phyloP scores from a whole-genome alignment of 2,888 invertebrate genomes.

The Drosophila longiperda region DNA sequence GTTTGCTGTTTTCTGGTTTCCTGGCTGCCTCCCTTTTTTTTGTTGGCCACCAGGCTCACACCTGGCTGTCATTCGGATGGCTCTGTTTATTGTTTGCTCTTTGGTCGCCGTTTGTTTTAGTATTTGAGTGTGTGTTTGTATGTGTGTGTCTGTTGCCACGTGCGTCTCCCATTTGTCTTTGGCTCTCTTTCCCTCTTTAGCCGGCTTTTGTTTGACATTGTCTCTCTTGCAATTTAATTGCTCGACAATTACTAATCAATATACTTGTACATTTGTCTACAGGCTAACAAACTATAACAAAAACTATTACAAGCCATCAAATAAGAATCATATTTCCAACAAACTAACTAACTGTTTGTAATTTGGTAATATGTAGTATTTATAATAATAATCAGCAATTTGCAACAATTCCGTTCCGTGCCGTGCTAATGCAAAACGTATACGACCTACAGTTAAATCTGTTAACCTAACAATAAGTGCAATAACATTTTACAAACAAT shows the following conservation, averaged over 20 bases:
- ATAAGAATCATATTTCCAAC: slow-evolving; percentile 3
- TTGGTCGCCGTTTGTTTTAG: slow-evolving; percentile 54
- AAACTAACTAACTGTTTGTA: slow-evolving; percentile 20
- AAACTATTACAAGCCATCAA: slow-evolving; percentile 4
- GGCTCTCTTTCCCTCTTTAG: slow-evolving; percentile 22
- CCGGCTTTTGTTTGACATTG: slow-evolving; percentile 37
- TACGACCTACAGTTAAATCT: slow-evolving; percentile 63
- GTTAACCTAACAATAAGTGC: slow-evolving; percentile 47
- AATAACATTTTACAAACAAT: slow-evolving; percentile 39
- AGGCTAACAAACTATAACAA: slow-evolving; percentile 36
- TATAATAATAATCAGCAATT: slow-evolving; percentile 34
- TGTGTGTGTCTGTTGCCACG: slow-evolving; percentile 53
- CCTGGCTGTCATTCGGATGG: slow-evolving; percentile 49
- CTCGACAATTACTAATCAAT: slow-evolving; percentile 63
- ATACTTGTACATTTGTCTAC: slow-evolving; percentile 26
- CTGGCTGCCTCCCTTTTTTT: slow-evolving; percentile 35
- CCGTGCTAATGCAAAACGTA: slow-evolving; percentile 73
- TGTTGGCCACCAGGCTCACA: slow-evolving; percentile 51
- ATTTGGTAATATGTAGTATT: slow-evolving; percentile 4
- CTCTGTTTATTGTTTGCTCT: slow-evolving; percentile 55
- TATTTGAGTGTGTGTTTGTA: slow-evolving; percentile 28
- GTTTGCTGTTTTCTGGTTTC: slow-evolving; percentile 43
- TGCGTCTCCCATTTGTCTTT: slow-evolving; percentile 50
- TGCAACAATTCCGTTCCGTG: slow-evolving; percentile 75
- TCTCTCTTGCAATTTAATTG: slow-evolving; percentile 52